Evolutionary conservation across 2,888 invertebrate species (phyloP).

Genomic region (Meiosimyza platycephala): DNA sequence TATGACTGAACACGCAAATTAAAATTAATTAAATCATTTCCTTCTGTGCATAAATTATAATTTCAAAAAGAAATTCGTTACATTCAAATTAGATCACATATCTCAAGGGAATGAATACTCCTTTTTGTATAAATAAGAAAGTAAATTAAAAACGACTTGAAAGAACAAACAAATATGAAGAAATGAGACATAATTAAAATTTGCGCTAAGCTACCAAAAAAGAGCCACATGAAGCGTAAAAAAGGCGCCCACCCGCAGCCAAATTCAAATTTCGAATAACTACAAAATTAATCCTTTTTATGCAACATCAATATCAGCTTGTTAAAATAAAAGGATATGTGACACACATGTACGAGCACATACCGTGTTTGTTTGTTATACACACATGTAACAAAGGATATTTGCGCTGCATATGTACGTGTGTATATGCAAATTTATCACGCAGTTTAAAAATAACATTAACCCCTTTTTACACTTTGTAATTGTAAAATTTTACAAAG

Average conservation of each 20-base stretch:
- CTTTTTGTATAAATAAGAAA: not conserved
- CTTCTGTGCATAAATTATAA: too few species aligned
- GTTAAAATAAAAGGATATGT: conserved; percentile 3
- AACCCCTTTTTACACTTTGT: conserved; percentile 52
- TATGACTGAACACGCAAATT: too few species aligned
- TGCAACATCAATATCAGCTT: conserved; percentile 14
- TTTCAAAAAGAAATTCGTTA: not conserved
- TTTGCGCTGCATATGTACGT: not conserved
- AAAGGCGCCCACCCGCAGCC: conserved; percentile 11
- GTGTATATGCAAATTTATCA: not conserved
- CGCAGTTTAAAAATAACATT: conserved; percentile 36
- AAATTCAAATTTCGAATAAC: not conserved
- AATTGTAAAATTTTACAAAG: conserved; percentile 5
- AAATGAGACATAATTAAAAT: conserved; percentile 27
- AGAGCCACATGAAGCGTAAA: conserved; percentile 20
- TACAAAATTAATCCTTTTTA: conserved; percentile 23
- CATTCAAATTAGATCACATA: conserved; percentile 15
- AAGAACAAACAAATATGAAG: conserved; percentile 12
- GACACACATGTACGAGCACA: conserved; percentile 15
- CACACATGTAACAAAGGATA: conserved; percentile 5
- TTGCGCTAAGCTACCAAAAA: conserved; percentile 20
- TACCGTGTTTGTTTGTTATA: conserved; percentile 22
- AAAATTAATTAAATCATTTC: too few species aligned
- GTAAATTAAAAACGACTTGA: conserved; percentile 20
- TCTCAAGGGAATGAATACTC: conserved; percentile 13